Base-by-base conservation (phyloP, 2,797 vertebrate genomes). In the Mallotus villosus region DNA sequence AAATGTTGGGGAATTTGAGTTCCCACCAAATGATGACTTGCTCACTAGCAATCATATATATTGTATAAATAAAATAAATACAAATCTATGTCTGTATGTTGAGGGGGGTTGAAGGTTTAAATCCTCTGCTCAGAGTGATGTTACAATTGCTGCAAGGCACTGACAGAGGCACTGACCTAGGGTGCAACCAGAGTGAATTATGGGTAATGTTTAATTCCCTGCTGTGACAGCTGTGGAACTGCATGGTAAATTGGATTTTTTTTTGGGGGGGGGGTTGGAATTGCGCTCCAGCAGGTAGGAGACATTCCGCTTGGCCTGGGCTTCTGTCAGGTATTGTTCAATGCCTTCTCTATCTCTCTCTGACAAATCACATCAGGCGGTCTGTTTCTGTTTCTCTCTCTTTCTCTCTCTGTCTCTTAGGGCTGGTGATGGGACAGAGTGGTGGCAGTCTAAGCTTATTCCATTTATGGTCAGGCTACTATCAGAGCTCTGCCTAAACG, bases 131-230 rank as follows among this genome's bases (percentile, higher is more conserved):
- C 70, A 85, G 89, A 90, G 88, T 89, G 85, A 89, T 87, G 86
- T 87, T 90, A 84, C 78, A 81, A 78, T 81, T 76, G 82, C 79
- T 75, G 82, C 85, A 77, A 73, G 82, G 69, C 80, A 17, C 77
- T 90, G 89, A 90, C 88, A 49, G 37, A 66, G 37, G 12, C 22
- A 24, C 90, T 82, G 57, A 87, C 84, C 78, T 82, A 68, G 49
- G 27, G 27, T 34, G 73, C 82, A 83, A 77, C 85, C 81, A 81
- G 80, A 68, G 83, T 89, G 90, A 91, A 84, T 91, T 92, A 91
- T 90, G 88, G 88, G 86, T 89, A 89, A 90, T 88, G 87, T 90
- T 90, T 89, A 89, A 92, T 90, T 92, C 89, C 83, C 71, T 51
- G 78, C 82, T 9, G 76, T 89, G 89, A 91, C 89, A 91, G 90